Conservation (phyloP, 1,140 invertebrate species). For the Carcinoscorpius rotundicauda region DNA sequence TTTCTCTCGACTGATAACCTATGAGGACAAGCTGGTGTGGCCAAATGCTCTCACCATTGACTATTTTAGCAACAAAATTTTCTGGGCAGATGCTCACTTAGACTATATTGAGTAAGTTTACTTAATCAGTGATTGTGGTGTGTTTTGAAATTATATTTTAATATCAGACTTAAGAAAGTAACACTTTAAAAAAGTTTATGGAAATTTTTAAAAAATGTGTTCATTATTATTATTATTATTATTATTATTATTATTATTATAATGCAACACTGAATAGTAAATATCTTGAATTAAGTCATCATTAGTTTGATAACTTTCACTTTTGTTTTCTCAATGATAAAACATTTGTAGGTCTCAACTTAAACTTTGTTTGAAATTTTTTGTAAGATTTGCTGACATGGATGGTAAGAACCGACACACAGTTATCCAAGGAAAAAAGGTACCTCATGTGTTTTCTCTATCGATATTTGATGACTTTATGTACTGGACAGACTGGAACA, state of each 20-base stretch:
- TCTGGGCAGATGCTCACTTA: conserved; percentile 96
- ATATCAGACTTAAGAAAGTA: too few relatives aligned
- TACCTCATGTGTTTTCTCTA: conserved; percentile 89
- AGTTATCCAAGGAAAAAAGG: conserved; percentile 58
- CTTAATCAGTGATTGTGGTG: background rate
- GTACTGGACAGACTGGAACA: conserved; percentile 98
- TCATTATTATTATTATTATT: conserved; percentile 2
- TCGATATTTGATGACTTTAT: conserved; percentile 87
- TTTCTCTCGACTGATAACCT: conserved; percentile 74
- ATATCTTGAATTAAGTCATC: too few relatives aligned
- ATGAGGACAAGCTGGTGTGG: conserved; percentile 92
- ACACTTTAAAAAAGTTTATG: background rate
- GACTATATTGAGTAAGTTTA: conserved; percentile 80
- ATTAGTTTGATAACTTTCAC: too few relatives aligned
- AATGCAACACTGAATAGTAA: too few relatives aligned
- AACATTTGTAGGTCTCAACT: too few relatives aligned
- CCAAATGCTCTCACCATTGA: conserved; percentile 96
- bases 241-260: too few relatives aligned
- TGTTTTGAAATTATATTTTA: background rate
- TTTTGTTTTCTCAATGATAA: too few relatives aligned
- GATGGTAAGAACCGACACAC: conserved; percentile 73
- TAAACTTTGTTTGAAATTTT: background rate
- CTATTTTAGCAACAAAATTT: conserved; percentile 86
- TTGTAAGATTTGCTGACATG: conserved; percentile 52
- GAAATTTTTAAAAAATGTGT: background rate